Conservation (phyloP, 2,888 invertebrate genomes). For the Conchocele bisecta region DNA sequence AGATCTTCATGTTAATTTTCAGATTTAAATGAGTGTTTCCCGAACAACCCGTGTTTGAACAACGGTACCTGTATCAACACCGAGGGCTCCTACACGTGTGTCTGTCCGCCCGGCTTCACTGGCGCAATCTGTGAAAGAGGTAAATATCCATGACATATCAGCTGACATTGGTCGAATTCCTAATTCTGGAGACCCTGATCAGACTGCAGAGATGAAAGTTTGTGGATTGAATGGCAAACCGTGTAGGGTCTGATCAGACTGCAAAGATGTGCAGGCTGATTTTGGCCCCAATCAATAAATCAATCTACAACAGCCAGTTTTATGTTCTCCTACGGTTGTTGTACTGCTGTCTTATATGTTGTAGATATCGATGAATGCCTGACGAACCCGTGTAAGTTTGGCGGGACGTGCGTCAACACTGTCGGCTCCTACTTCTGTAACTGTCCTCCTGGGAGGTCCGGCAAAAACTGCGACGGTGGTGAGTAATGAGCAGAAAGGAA, state of each 20-base stretch:
- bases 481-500: background rate
- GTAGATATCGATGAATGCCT: slow-evolving; percentile 52
- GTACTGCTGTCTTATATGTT: no score
- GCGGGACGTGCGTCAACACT: slow-evolving; percentile 53
- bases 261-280: no score
- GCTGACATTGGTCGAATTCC: no score
- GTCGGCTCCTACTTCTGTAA: slow-evolving; percentile 47
- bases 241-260: no score
- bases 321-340: no score
- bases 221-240: no score
- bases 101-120: slow-evolving; percentile 76
- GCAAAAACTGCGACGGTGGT: slow-evolving; percentile 51
- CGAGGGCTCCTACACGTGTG: slow-evolving; percentile 70
- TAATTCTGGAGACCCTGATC: no score
- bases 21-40: slow-evolving; percentile 59
- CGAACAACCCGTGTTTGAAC: slow-evolving; percentile 82
- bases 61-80: slow-evolving; percentile 76
- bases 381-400: slow-evolving; percentile 39
- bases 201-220: no score
- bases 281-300: no score
- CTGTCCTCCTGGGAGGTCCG: slow-evolving; percentile 49
- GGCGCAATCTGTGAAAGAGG: slow-evolving; percentile 64
- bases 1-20: slow-evolving; percentile 14
- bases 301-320: no score
- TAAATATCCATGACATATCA: slow-evolving; percentile 15